Percentiles rank a stretch among this genome's conserved stretches.
phyloP scores from a whole-genome alignment of 2,113 vertebrate genomes.

The Salminus brasiliensis region DNA sequence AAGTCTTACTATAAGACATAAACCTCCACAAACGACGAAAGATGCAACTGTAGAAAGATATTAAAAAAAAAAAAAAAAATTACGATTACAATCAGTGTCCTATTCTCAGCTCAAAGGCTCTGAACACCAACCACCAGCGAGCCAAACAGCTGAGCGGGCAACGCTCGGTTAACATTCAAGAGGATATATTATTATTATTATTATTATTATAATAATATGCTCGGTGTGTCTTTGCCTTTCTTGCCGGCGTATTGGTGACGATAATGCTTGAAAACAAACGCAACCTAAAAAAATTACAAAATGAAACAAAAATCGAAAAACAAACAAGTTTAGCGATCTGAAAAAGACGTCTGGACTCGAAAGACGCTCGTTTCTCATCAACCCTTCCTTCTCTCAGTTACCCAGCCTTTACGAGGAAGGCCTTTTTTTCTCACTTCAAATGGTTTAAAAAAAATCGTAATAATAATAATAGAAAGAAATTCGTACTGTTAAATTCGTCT shows the following conservation, averaged over 20 bases:
- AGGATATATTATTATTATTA: too few species aligned
- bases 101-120: slow-evolving; percentile 65
- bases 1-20: slow-evolving; percentile 89
- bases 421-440: slow-evolving; percentile 65
- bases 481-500: too few species aligned
- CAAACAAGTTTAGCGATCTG: neutral
- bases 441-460: neutral
- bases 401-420: neutral
- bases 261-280: slow-evolving; percentile 9
- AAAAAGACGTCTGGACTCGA: neutral
- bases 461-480: neutral
- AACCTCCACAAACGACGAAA: slow-evolving; percentile 68
- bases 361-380: neutral
- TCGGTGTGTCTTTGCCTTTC: slow-evolving; percentile 18
- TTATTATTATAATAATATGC: slow-evolving; percentile 6
- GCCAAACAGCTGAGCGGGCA: slow-evolving; percentile 57
- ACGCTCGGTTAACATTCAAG: slow-evolving; percentile 64
- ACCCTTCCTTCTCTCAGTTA: neutral
- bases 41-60: slow-evolving; percentile 72
- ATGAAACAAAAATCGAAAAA: neutral
- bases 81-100: slow-evolving; percentile 78
- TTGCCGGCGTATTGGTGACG: slow-evolving; percentile 15
- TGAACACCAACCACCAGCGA: slow-evolving; percentile 50
- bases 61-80: slow-evolving; percentile 23
- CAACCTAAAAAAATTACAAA: slow-evolving; percentile 4